A percentile compares a stretch with the other conserved stretches of the same genome.
Evolutionary conservation across 1,140 invertebrate genomes (phyloP).

Genomic region (Oreohelix idahoensis): DNA sequence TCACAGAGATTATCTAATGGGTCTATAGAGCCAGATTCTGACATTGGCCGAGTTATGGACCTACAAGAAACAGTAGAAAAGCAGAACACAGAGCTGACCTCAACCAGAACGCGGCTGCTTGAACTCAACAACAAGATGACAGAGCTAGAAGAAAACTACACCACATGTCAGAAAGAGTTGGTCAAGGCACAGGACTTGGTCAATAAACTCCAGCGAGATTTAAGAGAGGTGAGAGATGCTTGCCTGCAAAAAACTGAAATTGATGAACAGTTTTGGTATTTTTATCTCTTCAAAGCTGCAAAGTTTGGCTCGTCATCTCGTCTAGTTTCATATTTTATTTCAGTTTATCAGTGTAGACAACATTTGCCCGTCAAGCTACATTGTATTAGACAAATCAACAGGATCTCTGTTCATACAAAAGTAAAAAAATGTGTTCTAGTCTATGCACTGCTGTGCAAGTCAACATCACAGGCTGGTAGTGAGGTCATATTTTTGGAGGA

Average conservation of each 20-base stretch:
- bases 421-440: too few species aligned
- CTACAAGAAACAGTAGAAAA: slow-evolving; percentile 92
- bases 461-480: too few species aligned
- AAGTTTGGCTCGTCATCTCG: too few species aligned
- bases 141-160: slow-evolving; percentile 92
- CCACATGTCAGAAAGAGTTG: slow-evolving; percentile 92
- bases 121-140: slow-evolving; percentile 89
- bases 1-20: slow-evolving; percentile 78
- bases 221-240: slow-evolving; percentile 76
- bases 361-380: too few species aligned
- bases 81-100: slow-evolving; percentile 89
- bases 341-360: not conserved
- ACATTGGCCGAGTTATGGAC: slow-evolving; percentile 83
- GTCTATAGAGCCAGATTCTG: slow-evolving; percentile 78
- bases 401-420: too few species aligned
- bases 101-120: slow-evolving; percentile 88
- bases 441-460: too few species aligned
- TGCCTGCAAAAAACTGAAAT: too few species aligned
- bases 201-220: slow-evolving; percentile 90
- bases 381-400: too few species aligned
- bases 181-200: slow-evolving; percentile 92
- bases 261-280: too few species aligned
- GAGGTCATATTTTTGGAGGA: too few species aligned
- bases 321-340: too few species aligned
- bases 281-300: too few species aligned